Percentiles rank a stretch among this genome's conserved stretches.
phyloP scores from a whole-genome alignment of 1,140 invertebrate species.

The Drosophila lacteicornis region DNA sequence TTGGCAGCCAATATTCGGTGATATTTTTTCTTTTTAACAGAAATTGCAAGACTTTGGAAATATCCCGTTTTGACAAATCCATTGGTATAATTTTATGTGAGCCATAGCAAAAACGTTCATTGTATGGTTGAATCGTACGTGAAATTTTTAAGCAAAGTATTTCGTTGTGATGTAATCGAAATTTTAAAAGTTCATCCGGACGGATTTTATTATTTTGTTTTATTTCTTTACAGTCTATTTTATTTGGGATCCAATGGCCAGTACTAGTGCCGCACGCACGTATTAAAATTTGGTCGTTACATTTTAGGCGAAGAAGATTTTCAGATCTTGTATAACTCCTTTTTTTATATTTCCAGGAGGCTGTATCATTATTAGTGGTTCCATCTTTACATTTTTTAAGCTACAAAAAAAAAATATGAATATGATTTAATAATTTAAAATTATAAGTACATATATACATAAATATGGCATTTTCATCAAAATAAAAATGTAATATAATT shows the following conservation, averaged over 20 bases:
- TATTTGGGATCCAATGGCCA: constrained; percentile 36
- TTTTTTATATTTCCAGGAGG: constrained; percentile 50
- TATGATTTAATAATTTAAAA: neutral
- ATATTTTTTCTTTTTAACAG: constrained; percentile 40
- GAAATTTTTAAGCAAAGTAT: constrained; percentile 60
- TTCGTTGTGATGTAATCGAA: constrained; percentile 14
- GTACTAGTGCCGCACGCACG: constrained; percentile 40
- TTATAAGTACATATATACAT: no score
- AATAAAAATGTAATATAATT: neutral
- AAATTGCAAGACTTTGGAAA: constrained; percentile 1
- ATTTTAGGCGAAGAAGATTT: constrained; percentile 39
- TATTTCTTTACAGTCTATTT: constrained; percentile 21
- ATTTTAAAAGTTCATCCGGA: constrained; percentile 54
- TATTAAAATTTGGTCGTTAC: constrained; percentile 32
- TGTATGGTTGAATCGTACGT: constrained; percentile 26
- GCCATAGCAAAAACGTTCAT: constrained; percentile 67
- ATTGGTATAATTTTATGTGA: constrained; percentile 47
- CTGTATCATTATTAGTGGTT: constrained; percentile 1
- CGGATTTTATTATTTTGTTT: constrained; percentile 33
- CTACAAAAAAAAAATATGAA: neutral
- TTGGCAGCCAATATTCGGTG: constrained; percentile 71
- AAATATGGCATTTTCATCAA: neutral
- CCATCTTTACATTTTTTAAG: constrained; percentile 4
- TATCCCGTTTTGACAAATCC: constrained; percentile 30
- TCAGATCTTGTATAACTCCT: constrained; percentile 37